Base-by-base conservation (phyloP, 2,113 vertebrate genomes). In the Xyliphius kryptos region DNA sequence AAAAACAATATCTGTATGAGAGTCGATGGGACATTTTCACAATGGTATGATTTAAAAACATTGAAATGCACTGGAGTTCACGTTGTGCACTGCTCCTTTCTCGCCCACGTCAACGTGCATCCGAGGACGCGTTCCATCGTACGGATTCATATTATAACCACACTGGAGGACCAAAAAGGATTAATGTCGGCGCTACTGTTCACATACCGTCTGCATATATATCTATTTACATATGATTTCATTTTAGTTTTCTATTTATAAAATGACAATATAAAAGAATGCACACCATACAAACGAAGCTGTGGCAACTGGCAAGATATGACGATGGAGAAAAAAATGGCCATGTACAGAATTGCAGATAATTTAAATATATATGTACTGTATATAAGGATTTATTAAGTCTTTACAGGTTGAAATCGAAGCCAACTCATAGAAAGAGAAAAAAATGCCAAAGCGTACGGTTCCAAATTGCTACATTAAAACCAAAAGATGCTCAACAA, bases 231-330 rank as follows among this genome's bases (percentile, higher is more conserved):
- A 74, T 76, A 76, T 90, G 11, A 82, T 64, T 73, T n/a, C 62
- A 52, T 68, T 71, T 72, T 75, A 63, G 62, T 75, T 75, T 80
- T 78, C 79, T 79, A 79, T 92, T 92, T 97, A 98, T 91, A 97
- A 98, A 98, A 97, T 91, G 94, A 95, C 92, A 94, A 94, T 93
- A 93, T 94, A 97, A 97, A 93, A 94, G 88, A 95, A 96, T 96
- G 90, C 94, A 93, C 91, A 95, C 91, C 89, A 89, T 96, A 98
- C 91, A 94, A 98, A 97, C 90, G 89, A 95, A 92, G 89, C 85
- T 89, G 85, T 85, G 53, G 90, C 88, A 92, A 93, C 92, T 89
- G 90, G 91, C 89, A 91, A 86, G 87, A 88, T 93, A 91, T 90
- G 90, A 88, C 82, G 86, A 90, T 87, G 87, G 81, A 93, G n/a